These are phyloP conservation scores for Chionomys nivalis DNA, from an alignment of 2,113 vertebrate species.

Conservation along the genomic window DNA sequence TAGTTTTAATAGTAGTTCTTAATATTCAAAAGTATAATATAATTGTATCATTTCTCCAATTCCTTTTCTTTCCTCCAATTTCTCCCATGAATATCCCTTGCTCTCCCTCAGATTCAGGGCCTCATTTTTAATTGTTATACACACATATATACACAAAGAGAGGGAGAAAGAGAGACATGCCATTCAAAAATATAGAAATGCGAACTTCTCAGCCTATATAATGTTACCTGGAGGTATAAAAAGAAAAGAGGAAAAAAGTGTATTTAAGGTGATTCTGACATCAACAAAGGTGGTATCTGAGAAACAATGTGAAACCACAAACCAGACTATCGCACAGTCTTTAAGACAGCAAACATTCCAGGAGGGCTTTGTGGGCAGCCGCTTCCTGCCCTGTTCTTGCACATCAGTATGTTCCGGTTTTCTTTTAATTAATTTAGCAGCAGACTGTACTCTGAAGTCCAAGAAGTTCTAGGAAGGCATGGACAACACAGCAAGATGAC, in stretches of 20 bases:
- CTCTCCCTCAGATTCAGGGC: background rate
- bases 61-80: background rate
- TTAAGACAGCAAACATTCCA: background rate
- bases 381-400: background rate
- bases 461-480: constrained; percentile 51
- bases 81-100: background rate
- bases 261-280: background rate
- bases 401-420: constrained; percentile 8
- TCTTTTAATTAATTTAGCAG: constrained; percentile 70
- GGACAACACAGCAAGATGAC: constrained; percentile 37
- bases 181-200: background rate
- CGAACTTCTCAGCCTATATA: background rate
- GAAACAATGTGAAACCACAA: background rate
- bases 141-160: background rate
- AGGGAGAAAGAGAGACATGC: background rate
- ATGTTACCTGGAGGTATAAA: background rate
- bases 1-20: background rate
- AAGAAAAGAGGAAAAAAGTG: background rate
- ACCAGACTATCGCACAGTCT: background rate
- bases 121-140: background rate
- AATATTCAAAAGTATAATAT: background rate
- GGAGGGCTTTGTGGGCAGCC: background rate
- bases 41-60: too few species aligned
- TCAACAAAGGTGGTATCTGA: background rate
- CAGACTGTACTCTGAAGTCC: constrained; percentile 56